phyloP scores from a whole-genome alignment of 30 jellyfish, hydroid and myxozoan species.

The Aurelia sp. region DNA sequence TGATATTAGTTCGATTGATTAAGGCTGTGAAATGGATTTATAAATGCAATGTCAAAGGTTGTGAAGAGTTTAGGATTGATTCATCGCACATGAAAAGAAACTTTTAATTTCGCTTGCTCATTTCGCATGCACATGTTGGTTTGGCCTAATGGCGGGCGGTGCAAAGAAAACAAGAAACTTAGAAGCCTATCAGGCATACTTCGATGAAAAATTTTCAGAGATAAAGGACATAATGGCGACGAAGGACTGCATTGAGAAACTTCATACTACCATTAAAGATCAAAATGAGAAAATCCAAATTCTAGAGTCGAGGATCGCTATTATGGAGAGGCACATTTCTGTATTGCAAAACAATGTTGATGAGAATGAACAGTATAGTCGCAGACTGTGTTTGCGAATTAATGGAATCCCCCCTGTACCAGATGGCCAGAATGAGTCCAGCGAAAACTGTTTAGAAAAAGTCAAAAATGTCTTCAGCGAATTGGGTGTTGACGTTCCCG shows the following conservation, averaged over 20 bases:
- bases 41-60: not conserved
- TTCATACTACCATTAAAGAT: not conserved
- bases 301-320: conserved; percentile 14
- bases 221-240: not conserved
- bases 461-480: no score
- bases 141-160: no score
- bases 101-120: not conserved
- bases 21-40: not conserved
- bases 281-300: conserved; percentile 9
- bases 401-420: conserved; percentile 16
- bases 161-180: no score
- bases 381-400: conserved; percentile 15
- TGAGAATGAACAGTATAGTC: conserved; percentile 41
- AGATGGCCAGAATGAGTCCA: no score
- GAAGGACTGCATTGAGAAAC: conserved; percentile 12
- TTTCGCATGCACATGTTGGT: no score
- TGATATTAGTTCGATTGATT: not conserved
- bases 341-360: conserved; percentile 12
- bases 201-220: not conserved
- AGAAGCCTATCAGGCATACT: no score
- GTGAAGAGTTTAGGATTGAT: not conserved
- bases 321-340: conserved; percentile 39
- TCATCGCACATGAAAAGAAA: conserved; percentile 2
- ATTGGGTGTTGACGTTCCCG: no score
- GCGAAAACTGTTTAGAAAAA: no score